phyloP scores from a whole-genome alignment of 2,113 vertebrate genomes.

The Grammomys surdaster region DNA sequence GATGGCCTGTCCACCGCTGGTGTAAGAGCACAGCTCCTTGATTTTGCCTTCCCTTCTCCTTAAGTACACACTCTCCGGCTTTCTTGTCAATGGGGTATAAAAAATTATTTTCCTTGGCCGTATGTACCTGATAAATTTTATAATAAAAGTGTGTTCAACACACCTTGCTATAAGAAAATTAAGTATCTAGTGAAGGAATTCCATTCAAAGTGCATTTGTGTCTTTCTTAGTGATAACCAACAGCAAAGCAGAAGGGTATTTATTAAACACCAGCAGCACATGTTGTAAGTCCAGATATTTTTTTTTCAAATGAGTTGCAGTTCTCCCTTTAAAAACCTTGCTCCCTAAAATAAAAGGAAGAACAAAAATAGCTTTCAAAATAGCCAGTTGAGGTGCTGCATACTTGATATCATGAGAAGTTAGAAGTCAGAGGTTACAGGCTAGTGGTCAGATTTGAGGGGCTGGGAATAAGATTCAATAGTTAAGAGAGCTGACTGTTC shows the following conservation, averaged over 20 bases:
- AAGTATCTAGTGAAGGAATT: slow-evolving; percentile 22
- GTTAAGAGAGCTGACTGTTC: not conserved
- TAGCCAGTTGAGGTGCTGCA: not conserved
- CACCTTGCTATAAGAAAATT: slow-evolving; percentile 15
- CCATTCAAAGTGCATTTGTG: slow-evolving; percentile 13
- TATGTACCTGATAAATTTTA: not conserved
- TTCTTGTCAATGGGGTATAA: slow-evolving; percentile 1
- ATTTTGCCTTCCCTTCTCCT: not conserved
- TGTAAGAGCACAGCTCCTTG: slow-evolving; percentile 16
- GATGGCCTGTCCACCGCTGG: slow-evolving; percentile 7
- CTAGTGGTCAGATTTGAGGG: not conserved
- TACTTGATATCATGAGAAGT: not conserved
- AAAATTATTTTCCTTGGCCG: not conserved
- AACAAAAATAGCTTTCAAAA: not conserved
- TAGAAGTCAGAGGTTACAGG: not conserved
- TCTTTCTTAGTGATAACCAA: slow-evolving; percentile 19
- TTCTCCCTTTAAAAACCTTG: slow-evolving; percentile 33
- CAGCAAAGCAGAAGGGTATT: slow-evolving; percentile 7
- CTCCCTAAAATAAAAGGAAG: not conserved
- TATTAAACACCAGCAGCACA: not conserved
- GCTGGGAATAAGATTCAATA: not conserved
- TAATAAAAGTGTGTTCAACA: not conserved
- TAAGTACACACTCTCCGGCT: not conserved
- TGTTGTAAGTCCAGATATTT: slow-evolving; percentile 14
- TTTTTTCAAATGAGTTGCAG: slow-evolving; percentile 55